Conservation (phyloP, 2,797 vertebrate genomes). For the Eptatretus atami region DNA sequence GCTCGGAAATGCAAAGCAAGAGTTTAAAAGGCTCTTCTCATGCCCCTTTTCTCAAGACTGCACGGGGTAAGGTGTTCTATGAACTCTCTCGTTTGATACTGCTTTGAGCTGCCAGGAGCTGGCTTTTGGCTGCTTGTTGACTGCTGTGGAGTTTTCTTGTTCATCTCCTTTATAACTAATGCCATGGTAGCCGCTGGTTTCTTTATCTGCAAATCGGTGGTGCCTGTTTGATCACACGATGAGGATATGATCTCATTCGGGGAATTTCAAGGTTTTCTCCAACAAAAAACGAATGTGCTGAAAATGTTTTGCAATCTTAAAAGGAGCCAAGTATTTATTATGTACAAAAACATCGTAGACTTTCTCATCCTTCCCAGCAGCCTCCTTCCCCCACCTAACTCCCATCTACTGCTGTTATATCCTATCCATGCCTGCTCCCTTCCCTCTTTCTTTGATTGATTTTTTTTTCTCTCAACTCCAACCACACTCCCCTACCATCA, state of each 20-base stretch:
- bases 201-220: background rate
- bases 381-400: background rate
- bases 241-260: background rate
- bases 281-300: background rate
- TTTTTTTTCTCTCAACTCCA: background rate
- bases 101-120: no score
- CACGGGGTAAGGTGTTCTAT: no score
- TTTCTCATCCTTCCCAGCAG: background rate
- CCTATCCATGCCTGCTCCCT: background rate
- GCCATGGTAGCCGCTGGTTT: background rate
- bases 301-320: background rate
- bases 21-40: no score
- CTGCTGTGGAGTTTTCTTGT: no score
- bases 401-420: background rate
- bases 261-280: background rate
- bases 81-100: no score
- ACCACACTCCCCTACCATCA: background rate
- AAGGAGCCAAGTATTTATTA: background rate
- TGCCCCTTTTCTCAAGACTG: no score
- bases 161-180: background rate
- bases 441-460: background rate
- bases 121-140: no score
- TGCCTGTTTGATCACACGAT: background rate
- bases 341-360: no score
- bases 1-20: no score